Base-by-base conservation (phyloP, 2,113 vertebrate species). In the Symphodus melops region DNA sequence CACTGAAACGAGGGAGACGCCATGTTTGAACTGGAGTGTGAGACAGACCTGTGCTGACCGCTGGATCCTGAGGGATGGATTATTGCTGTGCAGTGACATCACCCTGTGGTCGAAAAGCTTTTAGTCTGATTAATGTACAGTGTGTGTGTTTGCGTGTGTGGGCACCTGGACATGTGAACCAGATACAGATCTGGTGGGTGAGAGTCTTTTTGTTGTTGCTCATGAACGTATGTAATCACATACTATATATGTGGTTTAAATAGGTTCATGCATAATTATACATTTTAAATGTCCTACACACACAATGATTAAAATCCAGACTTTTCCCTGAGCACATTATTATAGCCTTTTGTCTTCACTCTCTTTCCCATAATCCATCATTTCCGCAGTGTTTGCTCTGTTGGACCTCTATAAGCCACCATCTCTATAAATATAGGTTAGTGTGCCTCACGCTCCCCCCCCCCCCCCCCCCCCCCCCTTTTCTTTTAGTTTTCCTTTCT, bases 361-460 rank as follows among this genome's bases (percentile, higher is more conserved):
- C 53, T 68, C 11, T 53, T 71, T 66, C 68, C 62, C 67, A 46
- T 79, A 87, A 87, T 87, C 70, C 81, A 84, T 88, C 66, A 76
- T 70, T 88, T 84, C 77, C 74, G 77, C 56, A 76, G 68, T 28
- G 66, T 75, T 76, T 58, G 77, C 72, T 71, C 73, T 57, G 85
- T 75, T 85, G 63, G 73, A 74, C 78, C 77, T 63, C 48, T 37
- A 61, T 81, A 80, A 71, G 79, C 84, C 64, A 72, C 79, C 77
- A 20, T 89, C 75, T 85, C 71, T 82, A 72, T 89, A 91, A 92
- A 93, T 93, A 91, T 91, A 74, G 91, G 94, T 94, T 93, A 93
- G 89, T 94, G 89, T 93, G 91, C 79, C 91, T 91, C 85, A 44
- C 55, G 42, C 85, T 69, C 79, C 77, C 20, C 81, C 65, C 69